phyloP scores from a whole-genome alignment of 2,113 vertebrate genomes.

The Lophochroa leadbeateri region DNA sequence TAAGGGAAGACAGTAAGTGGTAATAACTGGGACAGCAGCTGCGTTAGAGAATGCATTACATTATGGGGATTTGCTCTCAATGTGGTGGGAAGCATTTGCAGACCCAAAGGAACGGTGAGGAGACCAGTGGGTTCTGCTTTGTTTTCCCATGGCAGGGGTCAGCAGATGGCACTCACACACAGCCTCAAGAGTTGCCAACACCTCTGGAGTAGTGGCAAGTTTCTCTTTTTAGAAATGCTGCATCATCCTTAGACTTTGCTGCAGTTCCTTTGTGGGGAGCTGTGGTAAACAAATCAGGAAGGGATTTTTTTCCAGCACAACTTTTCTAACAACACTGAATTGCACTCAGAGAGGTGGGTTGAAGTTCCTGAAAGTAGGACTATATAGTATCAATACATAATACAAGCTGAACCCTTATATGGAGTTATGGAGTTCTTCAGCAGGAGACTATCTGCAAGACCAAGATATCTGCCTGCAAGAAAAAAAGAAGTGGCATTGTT shows the following conservation, averaged over 20 bases:
- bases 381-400: background rate
- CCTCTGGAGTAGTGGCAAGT: background rate
- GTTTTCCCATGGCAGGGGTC: constrained; percentile 36
- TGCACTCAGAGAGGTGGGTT: background rate
- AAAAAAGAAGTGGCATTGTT: background rate
- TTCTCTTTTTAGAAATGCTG: constrained; percentile 62
- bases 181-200: constrained; percentile 16
- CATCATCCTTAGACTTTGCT: constrained; percentile 33
- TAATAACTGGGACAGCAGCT: background rate
- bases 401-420: background rate
- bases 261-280: constrained; percentile 42
- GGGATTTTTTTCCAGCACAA: background rate
- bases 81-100: background rate
- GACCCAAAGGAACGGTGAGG: background rate
- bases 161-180: constrained; percentile 69
- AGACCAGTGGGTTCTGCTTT: background rate
- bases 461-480: background rate
- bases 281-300: constrained; percentile 5
- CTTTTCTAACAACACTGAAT: background rate
- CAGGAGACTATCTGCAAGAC: background rate
- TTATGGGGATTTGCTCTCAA: background rate
- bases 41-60: background rate
- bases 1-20: background rate
- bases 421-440: background rate
- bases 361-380: background rate